These are phyloP conservation scores for Rhombomys opimus DNA, from an alignment of 2,113 vertebrate species.

Conservation along the genomic window DNA sequence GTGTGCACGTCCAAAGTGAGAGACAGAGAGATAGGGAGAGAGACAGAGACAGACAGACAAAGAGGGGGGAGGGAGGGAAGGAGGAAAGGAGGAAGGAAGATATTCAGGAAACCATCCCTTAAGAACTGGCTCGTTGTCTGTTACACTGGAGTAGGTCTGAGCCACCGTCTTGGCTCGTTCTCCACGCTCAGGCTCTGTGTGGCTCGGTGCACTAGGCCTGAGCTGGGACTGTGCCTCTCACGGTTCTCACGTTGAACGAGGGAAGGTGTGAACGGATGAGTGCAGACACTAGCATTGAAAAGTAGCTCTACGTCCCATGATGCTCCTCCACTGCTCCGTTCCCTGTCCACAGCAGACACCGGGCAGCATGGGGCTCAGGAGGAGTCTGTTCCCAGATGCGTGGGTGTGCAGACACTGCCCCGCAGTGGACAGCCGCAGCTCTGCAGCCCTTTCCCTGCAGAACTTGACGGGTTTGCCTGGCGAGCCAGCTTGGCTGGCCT, in stretches of 20 bases:
- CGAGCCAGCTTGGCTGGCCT: too few species aligned
- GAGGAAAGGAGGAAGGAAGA: neutral
- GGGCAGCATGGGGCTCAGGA: neutral
- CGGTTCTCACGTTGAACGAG: neutral
- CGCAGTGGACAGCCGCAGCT: neutral
- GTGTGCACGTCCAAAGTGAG: neutral
- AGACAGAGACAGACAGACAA: too few species aligned
- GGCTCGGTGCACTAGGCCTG: neutral
- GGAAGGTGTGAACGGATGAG: neutral
- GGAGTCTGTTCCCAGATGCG: neutral
- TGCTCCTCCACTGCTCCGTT: neutral
- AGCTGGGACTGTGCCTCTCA: neutral
- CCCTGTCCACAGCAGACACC: neutral
- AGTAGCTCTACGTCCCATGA: neutral
- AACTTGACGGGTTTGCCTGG: neutral
- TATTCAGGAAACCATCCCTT: neutral
- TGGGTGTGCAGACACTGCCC: neutral
- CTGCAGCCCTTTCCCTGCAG: neutral
- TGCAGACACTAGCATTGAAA: neutral
- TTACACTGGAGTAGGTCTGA: neutral
- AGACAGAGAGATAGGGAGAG: too few species aligned
- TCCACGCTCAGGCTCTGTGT: neutral
- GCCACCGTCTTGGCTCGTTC: neutral
- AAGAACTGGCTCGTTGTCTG: neutral
- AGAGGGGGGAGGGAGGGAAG: too few species aligned